Conservation (phyloP, 2,113 vertebrate genomes). For the Saimiri boliviensis region DNA sequence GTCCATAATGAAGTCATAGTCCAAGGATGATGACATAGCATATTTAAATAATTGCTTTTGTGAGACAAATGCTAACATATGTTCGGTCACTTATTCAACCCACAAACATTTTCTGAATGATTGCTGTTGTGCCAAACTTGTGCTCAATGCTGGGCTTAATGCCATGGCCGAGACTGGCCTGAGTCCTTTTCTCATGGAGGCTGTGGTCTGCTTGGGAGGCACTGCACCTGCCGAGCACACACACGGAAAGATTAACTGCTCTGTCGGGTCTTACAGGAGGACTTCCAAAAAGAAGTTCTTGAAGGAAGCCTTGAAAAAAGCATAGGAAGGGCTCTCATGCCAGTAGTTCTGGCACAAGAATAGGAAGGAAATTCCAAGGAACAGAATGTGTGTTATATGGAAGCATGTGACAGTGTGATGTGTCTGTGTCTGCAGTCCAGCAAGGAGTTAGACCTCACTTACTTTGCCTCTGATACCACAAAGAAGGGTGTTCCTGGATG, state of each 20-base stretch:
- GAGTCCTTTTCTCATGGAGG: rapidly evolving
- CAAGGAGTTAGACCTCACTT: not conserved
- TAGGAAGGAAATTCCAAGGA: not conserved
- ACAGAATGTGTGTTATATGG: not conserved
- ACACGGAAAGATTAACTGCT: not conserved
- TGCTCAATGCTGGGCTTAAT: rapidly evolving
- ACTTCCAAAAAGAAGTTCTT: not conserved
- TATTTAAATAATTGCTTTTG: not conserved
- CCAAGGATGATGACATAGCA: rapidly evolving
- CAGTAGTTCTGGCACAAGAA: not conserved
- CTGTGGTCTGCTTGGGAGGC: rapidly evolving
- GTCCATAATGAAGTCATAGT: rapidly evolving
- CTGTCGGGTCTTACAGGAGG: too few species aligned
- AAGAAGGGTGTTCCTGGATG: too few species aligned
- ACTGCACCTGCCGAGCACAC: rapidly evolving
- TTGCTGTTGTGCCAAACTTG: rapidly evolving
- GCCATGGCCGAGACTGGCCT: rapidly evolving
- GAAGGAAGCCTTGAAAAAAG: not conserved
- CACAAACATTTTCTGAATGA: rapidly evolving
- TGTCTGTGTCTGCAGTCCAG: not conserved
- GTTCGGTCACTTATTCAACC: rapidly evolving
- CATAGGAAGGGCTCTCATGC: not conserved
- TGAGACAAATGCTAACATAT: rapidly evolving
- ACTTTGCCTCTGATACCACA: rapidly evolving
- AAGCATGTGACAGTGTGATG: rapidly evolving